These are phyloP conservation scores for Otolemur crassicaudatus DNA, from an alignment of 2,797 vertebrate genomes.

Conservation along the genomic window DNA sequence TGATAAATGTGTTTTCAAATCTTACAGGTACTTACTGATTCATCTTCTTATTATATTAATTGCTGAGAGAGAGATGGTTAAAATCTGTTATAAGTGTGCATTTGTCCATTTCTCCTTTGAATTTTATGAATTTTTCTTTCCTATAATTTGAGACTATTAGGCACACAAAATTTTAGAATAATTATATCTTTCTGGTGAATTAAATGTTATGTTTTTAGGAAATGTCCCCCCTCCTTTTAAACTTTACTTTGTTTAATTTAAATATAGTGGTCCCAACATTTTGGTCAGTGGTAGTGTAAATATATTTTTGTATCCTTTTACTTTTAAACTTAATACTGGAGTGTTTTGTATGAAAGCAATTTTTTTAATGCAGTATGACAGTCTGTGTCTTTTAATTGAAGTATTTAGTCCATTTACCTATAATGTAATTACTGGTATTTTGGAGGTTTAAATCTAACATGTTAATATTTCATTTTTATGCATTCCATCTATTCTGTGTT, in stretches of 20 bases:
- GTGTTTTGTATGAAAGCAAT: background rate
- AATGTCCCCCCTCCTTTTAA: background rate
- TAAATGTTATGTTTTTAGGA: background rate
- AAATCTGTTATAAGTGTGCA: background rate
- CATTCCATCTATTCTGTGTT: background rate
- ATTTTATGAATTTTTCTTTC: slow-evolving; percentile 23
- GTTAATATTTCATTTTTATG: background rate
- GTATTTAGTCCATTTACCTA: background rate
- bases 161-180: background rate
- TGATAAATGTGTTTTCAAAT: background rate
- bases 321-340: background rate
- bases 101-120: background rate
- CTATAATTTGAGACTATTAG: slow-evolving; percentile 11
- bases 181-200: background rate
- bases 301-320: slow-evolving; percentile 32
- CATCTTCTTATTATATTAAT: background rate
- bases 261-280: background rate
- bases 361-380: background rate
- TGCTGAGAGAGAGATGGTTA: background rate
- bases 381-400: background rate
- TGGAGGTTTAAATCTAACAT: background rate
- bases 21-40: background rate
- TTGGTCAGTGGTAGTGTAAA: background rate
- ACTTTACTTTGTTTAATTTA: slow-evolving; percentile 2
- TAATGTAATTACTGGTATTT: background rate